Percentiles rank a stretch among this genome's conserved stretches.
Conservation (phyloP, 2,797 vertebrate species). For the Acrossocheilus fasciatus region DNA sequence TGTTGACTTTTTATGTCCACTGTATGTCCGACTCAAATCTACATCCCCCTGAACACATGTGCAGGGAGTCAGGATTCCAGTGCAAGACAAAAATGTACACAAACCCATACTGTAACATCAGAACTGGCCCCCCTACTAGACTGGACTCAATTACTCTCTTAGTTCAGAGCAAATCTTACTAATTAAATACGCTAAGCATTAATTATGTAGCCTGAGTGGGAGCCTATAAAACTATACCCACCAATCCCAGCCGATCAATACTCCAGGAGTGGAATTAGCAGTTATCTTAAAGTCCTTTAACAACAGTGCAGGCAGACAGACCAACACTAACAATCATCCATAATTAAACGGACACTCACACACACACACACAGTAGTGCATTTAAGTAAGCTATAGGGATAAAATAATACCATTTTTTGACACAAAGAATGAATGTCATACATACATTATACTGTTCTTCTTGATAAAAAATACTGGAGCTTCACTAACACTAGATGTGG, state of each 20-base stretch:
- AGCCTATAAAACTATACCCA: slow-evolving; percentile 76
- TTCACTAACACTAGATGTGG: not conserved
- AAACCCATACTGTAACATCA: slow-evolving; percentile 17
- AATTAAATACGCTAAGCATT: slow-evolving; percentile 82
- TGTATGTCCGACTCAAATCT: not conserved
- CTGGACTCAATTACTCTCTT: slow-evolving; percentile 74
- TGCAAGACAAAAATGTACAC: slow-evolving; percentile 29
- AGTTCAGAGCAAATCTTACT: slow-evolving; percentile 77
- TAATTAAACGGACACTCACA: slow-evolving; percentile 69
- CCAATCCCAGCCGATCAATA: slow-evolving; percentile 75
- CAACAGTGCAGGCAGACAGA: slow-evolving; percentile 70
- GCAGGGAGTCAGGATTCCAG: not conserved
- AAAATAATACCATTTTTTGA: not conserved
- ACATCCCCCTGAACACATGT: not conserved
- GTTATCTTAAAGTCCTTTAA: slow-evolving; percentile 81
- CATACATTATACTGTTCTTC: not conserved
- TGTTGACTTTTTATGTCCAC: too few species aligned
- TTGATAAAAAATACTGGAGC: not conserved
- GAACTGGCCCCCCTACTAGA: slow-evolving; percentile 42
- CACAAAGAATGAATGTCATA: not conserved
- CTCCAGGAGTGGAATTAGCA: slow-evolving; percentile 76
- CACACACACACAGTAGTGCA: not conserved
- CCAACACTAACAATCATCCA: slow-evolving; percentile 79
- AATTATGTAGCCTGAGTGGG: slow-evolving; percentile 76
- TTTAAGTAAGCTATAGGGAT: not conserved